A percentile compares a stretch with the other conserved stretches of the same genome.
Evolutionary conservation across 2,113 vertebrate species (phyloP).

Genomic region (Oncorhynchus nerka): DNA sequence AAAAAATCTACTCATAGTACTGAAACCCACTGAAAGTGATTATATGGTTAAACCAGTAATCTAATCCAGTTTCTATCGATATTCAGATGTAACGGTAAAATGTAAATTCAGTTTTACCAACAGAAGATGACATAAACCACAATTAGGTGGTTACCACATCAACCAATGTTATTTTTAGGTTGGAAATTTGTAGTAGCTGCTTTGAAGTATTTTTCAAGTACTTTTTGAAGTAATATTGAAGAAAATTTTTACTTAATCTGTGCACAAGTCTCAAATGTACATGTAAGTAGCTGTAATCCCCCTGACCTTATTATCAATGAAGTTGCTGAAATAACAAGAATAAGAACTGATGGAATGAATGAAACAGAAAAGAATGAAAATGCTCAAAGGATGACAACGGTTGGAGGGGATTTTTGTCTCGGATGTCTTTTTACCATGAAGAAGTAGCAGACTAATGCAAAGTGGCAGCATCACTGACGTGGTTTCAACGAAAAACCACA

Average conservation of each 20-base stretch:
- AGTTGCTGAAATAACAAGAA: not conserved
- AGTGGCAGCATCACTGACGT: conserved; percentile 35
- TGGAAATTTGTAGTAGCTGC: too few relatives aligned
- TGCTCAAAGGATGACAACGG: not conserved
- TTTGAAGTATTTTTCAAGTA: too few relatives aligned
- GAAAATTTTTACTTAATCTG: too few relatives aligned
- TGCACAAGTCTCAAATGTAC: too few relatives aligned
- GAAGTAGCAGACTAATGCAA: conserved; percentile 34
- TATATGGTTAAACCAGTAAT: not conserved
- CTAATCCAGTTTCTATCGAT: not conserved
- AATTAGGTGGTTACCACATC: too few relatives aligned
- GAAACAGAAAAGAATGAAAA: not conserved
- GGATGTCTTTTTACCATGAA: conserved; percentile 38
- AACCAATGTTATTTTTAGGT: too few relatives aligned
- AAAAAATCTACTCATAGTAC: not conserved
- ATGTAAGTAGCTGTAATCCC: not conserved
- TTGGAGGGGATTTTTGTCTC: conserved; percentile 20
- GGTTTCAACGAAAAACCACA: conserved; percentile 66
- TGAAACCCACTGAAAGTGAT: not conserved
- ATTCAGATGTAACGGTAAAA: not conserved
- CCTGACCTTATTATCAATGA: not conserved
- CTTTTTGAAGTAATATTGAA: too few relatives aligned
- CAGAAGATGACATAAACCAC: not conserved
- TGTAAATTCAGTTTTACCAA: not conserved
- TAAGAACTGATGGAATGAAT: not conserved